Evolutionary conservation across 2,888 invertebrate species (phyloP), one percentile per base, ranked within the genome.

Genomic region (Syrista parreyssii): DNA sequence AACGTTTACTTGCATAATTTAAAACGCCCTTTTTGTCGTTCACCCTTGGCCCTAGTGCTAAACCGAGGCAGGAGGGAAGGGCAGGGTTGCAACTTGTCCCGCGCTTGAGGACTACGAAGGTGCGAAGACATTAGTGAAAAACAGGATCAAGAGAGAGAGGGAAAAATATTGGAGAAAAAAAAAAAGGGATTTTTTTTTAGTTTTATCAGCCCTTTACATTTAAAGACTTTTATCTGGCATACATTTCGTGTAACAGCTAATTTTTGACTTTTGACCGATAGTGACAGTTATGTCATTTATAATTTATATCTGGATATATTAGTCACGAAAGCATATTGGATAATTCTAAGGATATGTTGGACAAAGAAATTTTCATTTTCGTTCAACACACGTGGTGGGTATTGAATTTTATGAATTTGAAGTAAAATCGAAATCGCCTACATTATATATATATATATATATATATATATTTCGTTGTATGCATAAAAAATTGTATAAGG

Each of bases 1-100:
- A 88, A 86, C 85, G 85, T 86, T 86, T 82, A 85, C 87, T 88
- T 84, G 87, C 87, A 88, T 89, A 88, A 89, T 88, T 88, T 87
- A 86, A 23, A 78, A 79, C 84, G 82, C 82, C 85, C 84, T 84
- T 85, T 84, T 82, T 82, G 79, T 82, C 79, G 80, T 80, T 80
- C 78, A 82, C 79, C 82, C 80, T 55, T 55, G 40, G 40, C 23
- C 40, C 40, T 55, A 23, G 40, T 55, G 40, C 23, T 55, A 55
- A 55, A 55, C 23, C 40, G 40, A 23, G 74, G 71, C 55, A 55
- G 72, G 74, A 79, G 73, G 34, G 81, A 72, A 74, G 75, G 76
- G 68, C 73, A 36, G 35, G 73, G 36, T 75, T 80, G 80, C 85
- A 84, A 83, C 86, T 87, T 83, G 82, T 82, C 76, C 76, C 73